Evolutionary conservation across 2,113 vertebrate genomes (phyloP).

Genomic region (Corvus cornix): DNA sequence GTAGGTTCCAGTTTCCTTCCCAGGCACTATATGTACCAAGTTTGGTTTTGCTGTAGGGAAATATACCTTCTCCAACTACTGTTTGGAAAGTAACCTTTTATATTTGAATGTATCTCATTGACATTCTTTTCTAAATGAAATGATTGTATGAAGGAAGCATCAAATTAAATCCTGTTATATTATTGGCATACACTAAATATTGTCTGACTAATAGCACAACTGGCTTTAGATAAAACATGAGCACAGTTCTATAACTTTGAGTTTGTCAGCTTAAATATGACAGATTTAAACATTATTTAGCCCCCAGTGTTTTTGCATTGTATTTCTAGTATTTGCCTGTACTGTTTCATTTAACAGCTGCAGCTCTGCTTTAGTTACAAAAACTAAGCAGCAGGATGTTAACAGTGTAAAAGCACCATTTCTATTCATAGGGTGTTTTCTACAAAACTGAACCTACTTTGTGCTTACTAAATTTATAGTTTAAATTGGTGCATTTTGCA

Average conservation of each 20-base stretch:
- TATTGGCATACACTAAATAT: neutral
- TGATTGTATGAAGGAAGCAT: neutral
- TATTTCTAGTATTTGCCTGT: neutral
- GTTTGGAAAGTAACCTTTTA: neutral
- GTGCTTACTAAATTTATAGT: neutral
- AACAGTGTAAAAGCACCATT: neutral
- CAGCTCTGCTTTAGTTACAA: neutral
- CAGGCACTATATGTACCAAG: neutral
- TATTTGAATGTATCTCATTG: neutral
- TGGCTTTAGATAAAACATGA: neutral
- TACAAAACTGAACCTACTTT: neutral
- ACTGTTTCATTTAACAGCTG: neutral
- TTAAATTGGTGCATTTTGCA: neutral
- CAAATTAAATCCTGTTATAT: neutral
- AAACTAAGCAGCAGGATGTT: neutral
- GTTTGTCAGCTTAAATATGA: neutral
- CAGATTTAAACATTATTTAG: neutral
- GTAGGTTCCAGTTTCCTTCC: neutral
- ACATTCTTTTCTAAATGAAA: neutral
- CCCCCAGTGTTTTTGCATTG: neutral
- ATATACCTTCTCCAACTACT: neutral
- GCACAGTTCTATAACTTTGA: neutral
- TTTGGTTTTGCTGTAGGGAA: neutral
- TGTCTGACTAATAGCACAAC: neutral
- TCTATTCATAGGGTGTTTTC: neutral